Evolutionary conservation across 64 coral and sea anemone species (phyloP).

Genomic region (Pocillopora damicornis): DNA sequence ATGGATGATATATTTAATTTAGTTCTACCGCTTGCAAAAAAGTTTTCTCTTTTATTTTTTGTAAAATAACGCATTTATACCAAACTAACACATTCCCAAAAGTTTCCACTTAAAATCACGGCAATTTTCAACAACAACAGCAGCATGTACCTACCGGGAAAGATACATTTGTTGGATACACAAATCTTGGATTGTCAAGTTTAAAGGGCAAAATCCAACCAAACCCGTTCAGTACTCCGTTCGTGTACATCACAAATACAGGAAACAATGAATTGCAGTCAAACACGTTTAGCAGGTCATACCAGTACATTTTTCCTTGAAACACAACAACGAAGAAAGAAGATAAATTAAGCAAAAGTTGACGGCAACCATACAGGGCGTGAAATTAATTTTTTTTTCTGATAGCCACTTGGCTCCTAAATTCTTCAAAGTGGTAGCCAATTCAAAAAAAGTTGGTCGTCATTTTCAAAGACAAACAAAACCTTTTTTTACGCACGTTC

Average conservation of each 20-base stretch:
- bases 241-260: conserved; percentile 81
- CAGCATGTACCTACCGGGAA: conserved; percentile 49
- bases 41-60: no score
- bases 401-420: no score
- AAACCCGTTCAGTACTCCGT: conserved; percentile 72
- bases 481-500: no score
- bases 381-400: no score
- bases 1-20: background rate
- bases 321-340: background rate
- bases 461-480: no score
- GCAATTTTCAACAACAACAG: background rate
- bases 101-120: background rate
- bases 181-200: conserved; percentile 48
- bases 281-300: conserved; percentile 44
- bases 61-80: no score
- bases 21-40: no score
- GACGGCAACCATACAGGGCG: no score
- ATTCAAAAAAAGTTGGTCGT: no score
- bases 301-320: conserved; percentile 80
- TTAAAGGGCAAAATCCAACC: conserved; percentile 60
- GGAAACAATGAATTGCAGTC: conserved; percentile 61
- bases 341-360: background rate
- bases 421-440: no score
- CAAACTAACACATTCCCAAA: no score
- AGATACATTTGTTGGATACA: conserved; percentile 44